Evolutionary conservation across 2,113 vertebrate genomes (phyloP).

Genomic region (Petrocephalus zakoni): DNA sequence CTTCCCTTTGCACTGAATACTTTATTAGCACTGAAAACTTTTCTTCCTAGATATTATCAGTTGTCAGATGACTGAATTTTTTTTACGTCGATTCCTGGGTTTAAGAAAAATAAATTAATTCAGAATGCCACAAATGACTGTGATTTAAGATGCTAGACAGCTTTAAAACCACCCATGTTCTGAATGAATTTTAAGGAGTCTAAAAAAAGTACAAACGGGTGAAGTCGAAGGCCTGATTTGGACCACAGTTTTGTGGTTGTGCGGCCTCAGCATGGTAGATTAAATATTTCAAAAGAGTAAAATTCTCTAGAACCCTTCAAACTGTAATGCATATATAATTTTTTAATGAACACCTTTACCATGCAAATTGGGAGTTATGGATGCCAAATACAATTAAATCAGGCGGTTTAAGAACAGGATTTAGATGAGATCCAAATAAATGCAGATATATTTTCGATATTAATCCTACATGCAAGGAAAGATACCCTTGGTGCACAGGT

Average conservation of each 20-base stretch:
- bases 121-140: not conserved
- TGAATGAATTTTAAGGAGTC: not conserved
- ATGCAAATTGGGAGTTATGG: not conserved
- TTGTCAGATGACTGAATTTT: not conserved
- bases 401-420: not conserved
- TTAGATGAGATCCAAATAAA: not conserved
- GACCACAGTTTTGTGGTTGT: not conserved
- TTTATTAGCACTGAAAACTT: not conserved
- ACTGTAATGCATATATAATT: not conserved
- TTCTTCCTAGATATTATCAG: not conserved
- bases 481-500: not conserved
- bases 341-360: not conserved
- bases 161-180: not conserved
- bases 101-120: not conserved
- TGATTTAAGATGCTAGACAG: not conserved
- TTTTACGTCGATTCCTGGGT: not conserved
- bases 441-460: not conserved
- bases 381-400: not conserved
- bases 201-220: not conserved
- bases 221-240: not conserved
- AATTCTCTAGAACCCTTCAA: not conserved
- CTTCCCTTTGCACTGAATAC: not conserved
- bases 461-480: not conserved
- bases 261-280: not conserved
- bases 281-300: not conserved